Evolutionary conservation across 2,888 invertebrate species (phyloP), one percentile per base, ranked within the genome.

Genomic region (Lomographa bimaculata): DNA sequence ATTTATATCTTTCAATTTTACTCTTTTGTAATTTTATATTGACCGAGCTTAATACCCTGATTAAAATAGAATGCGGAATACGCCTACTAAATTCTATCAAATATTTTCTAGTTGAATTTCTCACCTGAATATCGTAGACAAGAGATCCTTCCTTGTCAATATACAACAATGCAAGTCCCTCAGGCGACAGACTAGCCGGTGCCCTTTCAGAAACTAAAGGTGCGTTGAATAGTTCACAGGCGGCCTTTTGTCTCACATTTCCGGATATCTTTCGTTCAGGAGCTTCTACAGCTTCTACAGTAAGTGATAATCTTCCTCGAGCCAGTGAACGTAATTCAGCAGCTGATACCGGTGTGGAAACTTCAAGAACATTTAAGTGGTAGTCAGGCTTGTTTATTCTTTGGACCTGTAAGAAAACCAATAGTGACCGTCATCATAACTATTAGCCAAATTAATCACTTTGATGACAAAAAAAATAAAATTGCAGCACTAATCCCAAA

Each of bases 221-320:
- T 0, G 94, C 92, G 65, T 96, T 95, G 71, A 94, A 96, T 35
- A 96, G 85, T 73, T 96, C 96, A 64, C 96, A 96, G 0, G 94
- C 92, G 0, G 93, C 93, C 56, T 94, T 91, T 6, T 95, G 94
- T 10, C 93, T 89, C 1, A 96, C 93, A 28, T 85, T 84, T 0
- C 97, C 97, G 8, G 91, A 91, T 27, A 97, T 90, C 46, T 91
- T 90, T 24, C 94, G 73, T 27, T 92, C 90, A 0, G 94, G 92
- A 51, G 93, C 91, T 12, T 91, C 92, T 11, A 92, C 90, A 0
- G 95, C 94, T 64, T 94, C 92, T 5, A 96, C 82, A 0, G 93
- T 91, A 5, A 97, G 83, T 8, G 93, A 79, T 2, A 96, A 79
- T 11, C 95, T 92, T n/a, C 96, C 95, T 26, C 96, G 90, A 0